These are phyloP conservation scores for Fabriciana adippe DNA, from an alignment of 2,888 invertebrate genomes.

Conservation along the genomic window DNA sequence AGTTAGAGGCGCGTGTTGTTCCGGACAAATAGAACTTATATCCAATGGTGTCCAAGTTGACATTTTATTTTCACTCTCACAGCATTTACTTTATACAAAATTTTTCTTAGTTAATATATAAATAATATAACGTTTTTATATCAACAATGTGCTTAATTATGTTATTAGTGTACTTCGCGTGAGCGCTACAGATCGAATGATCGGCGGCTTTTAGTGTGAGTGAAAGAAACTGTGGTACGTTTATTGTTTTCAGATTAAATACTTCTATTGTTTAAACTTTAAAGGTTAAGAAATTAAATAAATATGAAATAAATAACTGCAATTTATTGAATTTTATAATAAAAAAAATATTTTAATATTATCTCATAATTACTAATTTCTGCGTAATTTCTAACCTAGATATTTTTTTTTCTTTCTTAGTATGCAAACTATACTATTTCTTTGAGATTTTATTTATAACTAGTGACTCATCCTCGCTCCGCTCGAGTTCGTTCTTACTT, in stretches of 20 bases:
- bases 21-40: slow-evolving; percentile 78
- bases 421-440: too few relatives aligned
- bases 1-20: slow-evolving; percentile 76
- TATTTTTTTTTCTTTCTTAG: too few relatives aligned
- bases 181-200: slow-evolving; percentile 25
- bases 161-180: slow-evolving; percentile 15
- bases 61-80: slow-evolving; percentile 35
- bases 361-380: too few relatives aligned
- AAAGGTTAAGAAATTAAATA: background rate
- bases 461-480: too few relatives aligned
- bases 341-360: too few relatives aligned
- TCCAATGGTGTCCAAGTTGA: slow-evolving; percentile 81
- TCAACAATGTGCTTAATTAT: background rate
- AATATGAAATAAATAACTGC: background rate
- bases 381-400: too few relatives aligned
- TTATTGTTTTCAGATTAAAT: slow-evolving; percentile 28
- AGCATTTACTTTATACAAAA: slow-evolving; percentile 4
- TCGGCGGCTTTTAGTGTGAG: slow-evolving; percentile 1
- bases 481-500: too few relatives aligned
- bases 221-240: slow-evolving; percentile 21
- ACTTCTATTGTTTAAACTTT: background rate
- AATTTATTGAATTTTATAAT: too few relatives aligned
- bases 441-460: too few relatives aligned
- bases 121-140: background rate
- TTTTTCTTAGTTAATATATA: background rate